Base-by-base conservation (phyloP, 2,113 vertebrate species). In the Hoplias malabaricus region DNA sequence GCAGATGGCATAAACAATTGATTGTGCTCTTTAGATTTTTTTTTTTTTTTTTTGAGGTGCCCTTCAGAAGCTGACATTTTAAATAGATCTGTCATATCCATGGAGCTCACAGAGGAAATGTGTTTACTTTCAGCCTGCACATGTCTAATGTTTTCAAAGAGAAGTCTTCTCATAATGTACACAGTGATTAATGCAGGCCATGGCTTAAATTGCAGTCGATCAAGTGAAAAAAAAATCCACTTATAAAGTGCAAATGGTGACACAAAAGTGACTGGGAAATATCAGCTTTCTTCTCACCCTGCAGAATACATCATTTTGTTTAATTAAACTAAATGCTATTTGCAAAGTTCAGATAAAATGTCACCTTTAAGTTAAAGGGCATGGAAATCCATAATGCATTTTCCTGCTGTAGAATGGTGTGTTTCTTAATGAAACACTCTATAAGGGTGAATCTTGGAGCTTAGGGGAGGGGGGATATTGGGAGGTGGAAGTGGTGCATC, bases 51-150 rank as follows among this genome's bases (percentile, higher is more conserved):
- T n/a, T 38, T 63, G 65, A 75, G 25, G 38, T 77, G 29, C 53
- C 54, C 34, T 72, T 73, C 68, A 59, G 19, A 83, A 69, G 59
- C 53, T 71, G 14, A 77, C 25, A 80, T 75, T 83, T 77, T 19
- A 61, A 63, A 31, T 36, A 56, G 27, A 36, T 74, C 38, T 67
- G 59, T 75, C 77, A 83, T 78, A 53, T 78, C 72, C 27, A 68
- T 62, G 25, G 40, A 71, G 48, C 53, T 71, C 48, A 11, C 0
- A 9, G 50, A 61, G n/a, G 57, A 29, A 76, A 68, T 74, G 69
- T 43, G 66, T 73, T 56, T 38, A 36, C 48, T 34, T 61, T 8
- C 73, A 38, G 57, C 69, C 36, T 38, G 34, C 34, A 36, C 56
- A 79, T 50, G 14, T 70, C 38, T 40, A 2, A 57, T 21, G 36